Percentiles rank a stretch among this genome's conserved stretches.
These are phyloP conservation scores for Poeciliopsis infans DNA, from an alignment of 2,797 vertebrate genomes.

Conservation along the genomic window DNA sequence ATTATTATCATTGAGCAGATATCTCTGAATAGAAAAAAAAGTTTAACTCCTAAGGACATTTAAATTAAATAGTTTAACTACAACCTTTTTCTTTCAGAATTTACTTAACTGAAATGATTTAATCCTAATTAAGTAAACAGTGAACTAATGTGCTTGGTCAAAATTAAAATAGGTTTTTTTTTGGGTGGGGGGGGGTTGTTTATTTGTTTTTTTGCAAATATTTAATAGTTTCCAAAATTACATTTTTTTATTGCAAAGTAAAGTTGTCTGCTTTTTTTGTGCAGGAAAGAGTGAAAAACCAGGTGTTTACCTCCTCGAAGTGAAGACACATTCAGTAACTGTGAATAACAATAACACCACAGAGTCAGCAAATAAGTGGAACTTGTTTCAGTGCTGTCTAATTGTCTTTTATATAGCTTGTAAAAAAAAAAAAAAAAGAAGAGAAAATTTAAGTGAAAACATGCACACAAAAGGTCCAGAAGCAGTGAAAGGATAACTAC, in stretches of 20 bases:
- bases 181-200: too few relatives aligned
- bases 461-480: neutral
- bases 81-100: neutral
- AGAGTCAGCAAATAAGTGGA: neutral
- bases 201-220: neutral
- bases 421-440: constrained; percentile 5
- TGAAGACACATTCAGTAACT: neutral
- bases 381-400: neutral
- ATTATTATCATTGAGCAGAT: neutral
- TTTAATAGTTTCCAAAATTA: neutral
- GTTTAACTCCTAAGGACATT: neutral
- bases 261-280: neutral
- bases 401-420: neutral
- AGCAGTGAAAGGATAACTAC: constrained; percentile 1
- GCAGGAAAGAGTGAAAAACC: neutral
- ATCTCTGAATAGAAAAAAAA: neutral
- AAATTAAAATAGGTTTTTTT: neutral
- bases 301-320: neutral
- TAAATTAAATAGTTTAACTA: neutral
- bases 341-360: neutral
- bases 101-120: neutral
- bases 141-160: neutral
- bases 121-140: neutral
- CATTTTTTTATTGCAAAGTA: neutral
- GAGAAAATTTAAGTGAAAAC: neutral